A percentile compares a stretch with the other conserved stretches of the same genome.
Conservation (phyloP, 2,113 vertebrate genomes). For the Sprattus sprattus region DNA sequence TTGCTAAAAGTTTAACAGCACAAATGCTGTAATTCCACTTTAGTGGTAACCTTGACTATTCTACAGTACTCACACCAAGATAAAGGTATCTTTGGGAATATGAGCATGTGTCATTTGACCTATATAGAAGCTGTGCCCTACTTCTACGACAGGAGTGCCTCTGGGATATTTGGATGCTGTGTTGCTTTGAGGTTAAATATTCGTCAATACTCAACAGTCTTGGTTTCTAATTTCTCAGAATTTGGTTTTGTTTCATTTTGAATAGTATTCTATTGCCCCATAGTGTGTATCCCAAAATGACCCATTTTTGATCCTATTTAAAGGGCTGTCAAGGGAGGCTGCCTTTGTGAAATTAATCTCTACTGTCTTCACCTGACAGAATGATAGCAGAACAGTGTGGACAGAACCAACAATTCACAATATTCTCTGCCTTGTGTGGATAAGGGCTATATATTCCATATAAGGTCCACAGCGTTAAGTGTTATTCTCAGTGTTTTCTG, state of each 20-base stretch:
- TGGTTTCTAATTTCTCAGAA: background rate
- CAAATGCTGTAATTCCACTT: background rate
- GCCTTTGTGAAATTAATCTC: slow-evolving; percentile 46
- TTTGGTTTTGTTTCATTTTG: background rate
- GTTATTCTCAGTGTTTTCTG: background rate
- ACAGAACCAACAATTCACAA: background rate
- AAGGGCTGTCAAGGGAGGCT: slow-evolving; percentile 51
- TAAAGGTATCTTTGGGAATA: slow-evolving; percentile 11
- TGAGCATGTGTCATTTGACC: slow-evolving; percentile 52
- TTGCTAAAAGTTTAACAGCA: background rate
- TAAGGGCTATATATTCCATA: background rate
- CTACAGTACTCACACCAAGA: background rate
- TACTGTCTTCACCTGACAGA: slow-evolving; percentile 26
- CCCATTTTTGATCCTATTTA: slow-evolving; percentile 67
- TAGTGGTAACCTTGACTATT: slow-evolving; percentile 23
- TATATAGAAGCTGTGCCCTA: slow-evolving; percentile 55
- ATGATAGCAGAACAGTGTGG: background rate
- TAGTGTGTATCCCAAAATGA: slow-evolving; percentile 51
- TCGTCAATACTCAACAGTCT: background rate
- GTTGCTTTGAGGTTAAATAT: background rate
- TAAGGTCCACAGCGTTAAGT: background rate
- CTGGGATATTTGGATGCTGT: background rate
- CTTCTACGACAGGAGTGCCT: slow-evolving; percentile 39
- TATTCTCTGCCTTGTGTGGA: background rate
- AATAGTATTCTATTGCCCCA: slow-evolving; percentile 16